Percentiles rank a stretch among this genome's conserved stretches.
Evolutionary conservation across 2,888 invertebrate species (phyloP).

Genomic region (Mimachlamys varia): DNA sequence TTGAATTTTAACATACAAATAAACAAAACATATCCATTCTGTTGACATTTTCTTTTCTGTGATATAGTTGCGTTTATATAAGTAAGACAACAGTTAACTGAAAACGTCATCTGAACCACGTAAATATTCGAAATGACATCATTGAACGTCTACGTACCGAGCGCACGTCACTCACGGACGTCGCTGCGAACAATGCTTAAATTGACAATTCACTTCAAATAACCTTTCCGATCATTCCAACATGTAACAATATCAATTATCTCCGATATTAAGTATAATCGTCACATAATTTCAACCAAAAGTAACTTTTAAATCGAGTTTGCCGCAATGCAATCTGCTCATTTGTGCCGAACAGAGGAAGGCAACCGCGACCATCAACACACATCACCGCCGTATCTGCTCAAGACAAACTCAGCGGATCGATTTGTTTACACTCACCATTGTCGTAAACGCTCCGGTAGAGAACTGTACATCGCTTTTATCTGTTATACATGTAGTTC

Average conservation of each 20-base stretch:
- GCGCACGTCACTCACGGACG: slow-evolving; percentile 3
- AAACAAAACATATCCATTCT: neutral
- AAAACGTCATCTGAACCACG: neutral
- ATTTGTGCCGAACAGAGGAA: slow-evolving; percentile 20
- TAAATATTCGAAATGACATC: neutral
- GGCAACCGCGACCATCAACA: slow-evolving; percentile 22
- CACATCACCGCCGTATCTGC: neutral
- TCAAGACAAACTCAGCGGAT: neutral
- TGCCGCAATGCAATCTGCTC: neutral
- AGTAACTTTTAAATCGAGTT: neutral
- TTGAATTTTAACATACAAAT: neutral
- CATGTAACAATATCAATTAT: neutral
- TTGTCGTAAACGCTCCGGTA: neutral
- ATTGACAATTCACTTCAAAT: neutral
- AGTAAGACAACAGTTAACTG: neutral
- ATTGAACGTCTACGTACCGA: slow-evolving; percentile 7
- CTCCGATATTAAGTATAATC: neutral
- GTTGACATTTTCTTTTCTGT: neutral
- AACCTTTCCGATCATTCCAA: neutral
- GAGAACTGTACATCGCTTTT: neutral
- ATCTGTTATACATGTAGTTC: neutral
- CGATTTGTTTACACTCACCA: slow-evolving; percentile 23
- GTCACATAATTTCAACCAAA: neutral
- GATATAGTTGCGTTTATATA: neutral
- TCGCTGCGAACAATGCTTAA: neutral